Evolutionary conservation across 2,113 vertebrate genomes (phyloP).

Genomic region (Periophthalmus modestus): DNA sequence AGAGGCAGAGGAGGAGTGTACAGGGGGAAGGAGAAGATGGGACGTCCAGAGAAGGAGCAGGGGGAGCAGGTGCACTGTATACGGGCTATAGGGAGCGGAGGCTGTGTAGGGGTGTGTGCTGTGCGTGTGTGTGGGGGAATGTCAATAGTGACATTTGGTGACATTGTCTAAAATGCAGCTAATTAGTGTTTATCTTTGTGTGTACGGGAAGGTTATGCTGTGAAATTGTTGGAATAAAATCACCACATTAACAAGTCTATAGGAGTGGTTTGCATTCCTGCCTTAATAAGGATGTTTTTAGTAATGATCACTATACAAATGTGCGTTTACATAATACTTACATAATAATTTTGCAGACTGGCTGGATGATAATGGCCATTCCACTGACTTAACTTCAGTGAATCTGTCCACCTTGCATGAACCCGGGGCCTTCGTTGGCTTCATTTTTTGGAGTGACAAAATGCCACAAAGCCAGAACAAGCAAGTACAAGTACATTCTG

Average conservation of each 20-base stretch:
- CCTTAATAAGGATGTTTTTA: too few species aligned
- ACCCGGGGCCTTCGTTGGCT: too few species aligned
- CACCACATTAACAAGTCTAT: too few species aligned
- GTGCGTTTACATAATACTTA: too few species aligned
- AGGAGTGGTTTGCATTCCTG: too few species aligned
- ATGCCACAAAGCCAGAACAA: too few species aligned
- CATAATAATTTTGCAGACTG: constrained; percentile 27
- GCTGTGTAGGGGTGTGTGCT: neutral
- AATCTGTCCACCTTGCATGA: too few species aligned
- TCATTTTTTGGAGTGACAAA: too few species aligned
- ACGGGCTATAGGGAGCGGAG: constrained; percentile 36
- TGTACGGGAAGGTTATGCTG: neutral
- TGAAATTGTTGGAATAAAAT: neutral
- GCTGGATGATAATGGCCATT: constrained; percentile 7
- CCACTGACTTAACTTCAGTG: too few species aligned
- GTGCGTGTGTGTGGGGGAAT: constrained; percentile 34
- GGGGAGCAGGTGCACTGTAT: constrained; percentile 65
- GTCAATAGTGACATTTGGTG: neutral
- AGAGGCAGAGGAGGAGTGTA: constrained; percentile 68
- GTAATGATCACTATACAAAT: too few species aligned
- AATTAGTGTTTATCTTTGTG: neutral
- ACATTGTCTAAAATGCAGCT: neutral
- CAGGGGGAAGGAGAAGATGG: constrained; percentile 38
- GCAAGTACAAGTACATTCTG: too few species aligned
- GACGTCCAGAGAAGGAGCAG: constrained; percentile 64